Evolutionary conservation across 2,797 vertebrate genomes (phyloP).

Genomic region (Crocodylus rhombifer): DNA sequence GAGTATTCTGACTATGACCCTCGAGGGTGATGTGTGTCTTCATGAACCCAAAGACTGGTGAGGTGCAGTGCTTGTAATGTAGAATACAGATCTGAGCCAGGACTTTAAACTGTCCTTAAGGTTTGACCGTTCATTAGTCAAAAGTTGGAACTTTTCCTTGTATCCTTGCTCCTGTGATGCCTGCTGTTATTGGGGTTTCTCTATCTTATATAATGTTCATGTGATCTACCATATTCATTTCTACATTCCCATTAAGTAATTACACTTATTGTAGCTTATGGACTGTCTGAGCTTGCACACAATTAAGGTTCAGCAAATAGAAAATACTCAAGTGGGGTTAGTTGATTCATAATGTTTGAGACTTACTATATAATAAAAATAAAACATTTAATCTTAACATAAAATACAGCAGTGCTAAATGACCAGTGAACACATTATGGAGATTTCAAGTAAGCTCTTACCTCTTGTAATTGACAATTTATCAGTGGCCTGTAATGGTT

Average conservation of each 20-base stretch:
- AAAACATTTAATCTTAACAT: conserved; percentile 54
- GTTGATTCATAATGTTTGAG: conserved; percentile 46
- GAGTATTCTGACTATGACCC: not conserved
- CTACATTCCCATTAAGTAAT: conserved; percentile 54
- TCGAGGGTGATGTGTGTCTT: not conserved
- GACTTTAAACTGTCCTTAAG: not conserved
- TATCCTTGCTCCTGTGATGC: not conserved
- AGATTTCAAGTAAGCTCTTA: conserved; percentile 62
- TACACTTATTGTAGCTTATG: conserved; percentile 58
- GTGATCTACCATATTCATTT: conserved; percentile 16
- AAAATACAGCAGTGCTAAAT: conserved; percentile 60
- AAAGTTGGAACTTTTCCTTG: not conserved
- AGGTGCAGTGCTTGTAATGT: not conserved
- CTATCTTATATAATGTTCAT: conserved; percentile 15
- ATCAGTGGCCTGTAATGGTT: conserved; percentile 57
- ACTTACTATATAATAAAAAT: conserved; percentile 64
- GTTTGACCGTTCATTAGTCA: not conserved
- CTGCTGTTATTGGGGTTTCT: not conserved
- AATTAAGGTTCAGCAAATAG: conserved; percentile 67
- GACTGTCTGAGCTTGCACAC: conserved; percentile 49
- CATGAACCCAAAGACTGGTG: fast-evolving
- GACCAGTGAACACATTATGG: conserved; percentile 65
- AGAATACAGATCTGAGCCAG: not conserved
- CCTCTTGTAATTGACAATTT: conserved; percentile 52
- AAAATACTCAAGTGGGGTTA: conserved; percentile 62